phyloP scores from a whole-genome alignment of 2,888 invertebrate genomes.

The Epiblema foenella region DNA sequence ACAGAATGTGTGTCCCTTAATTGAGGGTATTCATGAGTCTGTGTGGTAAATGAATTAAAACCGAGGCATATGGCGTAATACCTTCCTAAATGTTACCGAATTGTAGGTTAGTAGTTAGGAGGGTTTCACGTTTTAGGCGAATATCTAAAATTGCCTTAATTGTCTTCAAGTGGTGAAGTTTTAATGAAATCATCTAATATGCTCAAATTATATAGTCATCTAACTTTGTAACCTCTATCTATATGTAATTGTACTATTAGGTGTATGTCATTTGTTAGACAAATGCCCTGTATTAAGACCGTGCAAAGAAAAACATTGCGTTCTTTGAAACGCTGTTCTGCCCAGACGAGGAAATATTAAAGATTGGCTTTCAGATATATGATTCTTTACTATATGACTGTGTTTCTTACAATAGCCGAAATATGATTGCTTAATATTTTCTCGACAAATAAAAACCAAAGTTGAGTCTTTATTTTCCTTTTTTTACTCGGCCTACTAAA shows the following conservation, averaged over 20 bases:
- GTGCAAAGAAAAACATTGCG: too few relatives aligned
- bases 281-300: too few relatives aligned
- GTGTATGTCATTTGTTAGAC: too few relatives aligned
- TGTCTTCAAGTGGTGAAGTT: constrained; percentile 11
- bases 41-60: constrained; percentile 27
- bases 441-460: too few relatives aligned
- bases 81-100: constrained; percentile 19
- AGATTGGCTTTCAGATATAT: too few relatives aligned
- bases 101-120: constrained; percentile 17
- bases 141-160: constrained; percentile 11
- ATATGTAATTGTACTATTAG: background rate
- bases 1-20: constrained; percentile 17
- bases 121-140: constrained; percentile 14
- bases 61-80: constrained; percentile 27
- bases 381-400: too few relatives aligned
- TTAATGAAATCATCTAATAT: constrained; percentile 11
- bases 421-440: too few relatives aligned
- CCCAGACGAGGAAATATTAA: too few relatives aligned
- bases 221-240: background rate
- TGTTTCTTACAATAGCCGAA: too few relatives aligned
- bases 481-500: too few relatives aligned
- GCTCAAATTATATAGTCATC: background rate
- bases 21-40: constrained; percentile 24
- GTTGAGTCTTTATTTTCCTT: too few relatives aligned
- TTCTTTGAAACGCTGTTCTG: too few relatives aligned